Evolutionary conservation across 2,113 vertebrate species (phyloP).

Genomic region (Poeciliopsis occidentalis): DNA sequence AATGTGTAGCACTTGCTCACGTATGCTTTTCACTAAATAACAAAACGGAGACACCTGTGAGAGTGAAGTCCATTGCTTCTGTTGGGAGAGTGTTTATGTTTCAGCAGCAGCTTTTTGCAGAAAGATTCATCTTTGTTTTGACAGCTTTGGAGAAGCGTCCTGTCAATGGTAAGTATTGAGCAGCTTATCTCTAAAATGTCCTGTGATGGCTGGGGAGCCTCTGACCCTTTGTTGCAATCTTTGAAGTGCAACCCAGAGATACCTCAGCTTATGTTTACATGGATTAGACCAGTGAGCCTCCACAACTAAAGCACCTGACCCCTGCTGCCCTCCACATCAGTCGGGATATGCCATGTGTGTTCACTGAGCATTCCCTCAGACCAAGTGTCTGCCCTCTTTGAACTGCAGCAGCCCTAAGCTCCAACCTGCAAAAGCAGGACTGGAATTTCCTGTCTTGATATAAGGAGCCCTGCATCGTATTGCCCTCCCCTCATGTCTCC

Average conservation of each 20-base stretch:
- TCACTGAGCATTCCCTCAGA: constrained; percentile 22
- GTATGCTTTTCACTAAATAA: constrained; percentile 35
- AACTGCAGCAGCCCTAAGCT: constrained; percentile 47
- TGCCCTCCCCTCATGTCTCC: background rate
- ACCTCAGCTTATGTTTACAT: constrained; percentile 40
- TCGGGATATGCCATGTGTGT: constrained; percentile 38
- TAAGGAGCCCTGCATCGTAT: constrained; percentile 35
- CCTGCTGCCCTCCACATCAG: constrained; percentile 42
- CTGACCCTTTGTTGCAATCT: constrained; percentile 44
- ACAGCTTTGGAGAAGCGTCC: constrained; percentile 50
- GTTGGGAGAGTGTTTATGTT: constrained; percentile 17
- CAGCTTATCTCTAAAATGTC: constrained; percentile 61
- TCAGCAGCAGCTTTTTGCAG: constrained; percentile 14
- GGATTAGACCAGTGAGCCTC: constrained; percentile 42
- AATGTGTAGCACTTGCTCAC: constrained; percentile 20
- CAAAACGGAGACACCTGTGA: constrained; percentile 15
- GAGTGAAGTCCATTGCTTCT: constrained; percentile 15
- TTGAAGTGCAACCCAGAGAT: constrained; percentile 43
- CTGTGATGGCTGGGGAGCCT: constrained; percentile 37
- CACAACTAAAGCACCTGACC: constrained; percentile 42
- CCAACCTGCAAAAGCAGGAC: constrained; percentile 57
- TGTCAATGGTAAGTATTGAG: constrained; percentile 51
- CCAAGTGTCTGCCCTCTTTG: constrained; percentile 52
- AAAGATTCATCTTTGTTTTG: constrained; percentile 30
- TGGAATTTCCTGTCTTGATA: constrained; percentile 72